phyloP scores from a whole-genome alignment of 1,140 invertebrate genomes.

The Protaetia brevitarsis region DNA sequence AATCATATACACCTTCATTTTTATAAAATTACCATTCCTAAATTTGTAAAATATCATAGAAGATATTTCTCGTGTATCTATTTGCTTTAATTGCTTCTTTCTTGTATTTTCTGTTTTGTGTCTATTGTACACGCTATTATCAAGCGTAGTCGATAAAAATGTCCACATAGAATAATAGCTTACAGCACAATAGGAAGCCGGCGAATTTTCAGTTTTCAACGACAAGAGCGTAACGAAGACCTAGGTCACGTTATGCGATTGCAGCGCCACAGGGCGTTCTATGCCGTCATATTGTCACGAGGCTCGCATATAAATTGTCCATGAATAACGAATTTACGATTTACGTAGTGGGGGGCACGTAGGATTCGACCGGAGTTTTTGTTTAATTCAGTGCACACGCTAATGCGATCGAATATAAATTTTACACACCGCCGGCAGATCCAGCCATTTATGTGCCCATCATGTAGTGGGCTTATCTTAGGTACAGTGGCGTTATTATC shows the following conservation, averaged over 20 bases:
- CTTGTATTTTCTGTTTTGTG: no score
- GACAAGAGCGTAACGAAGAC: not conserved
- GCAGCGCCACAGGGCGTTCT: not conserved
- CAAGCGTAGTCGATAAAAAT: no score
- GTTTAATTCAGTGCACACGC: not conserved
- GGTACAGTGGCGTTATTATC: not conserved
- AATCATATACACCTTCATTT: no score
- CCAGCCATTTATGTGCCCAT: not conserved
- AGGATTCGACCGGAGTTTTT: not conserved
- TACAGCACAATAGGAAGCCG: no score
- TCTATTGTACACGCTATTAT: no score
- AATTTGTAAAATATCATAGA: no score
- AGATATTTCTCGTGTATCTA: no score
- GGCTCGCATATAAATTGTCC: constrained; percentile 3
- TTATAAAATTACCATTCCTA: no score
- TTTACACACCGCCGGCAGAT: not conserved
- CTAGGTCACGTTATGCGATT: not conserved
- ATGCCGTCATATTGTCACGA: not conserved
- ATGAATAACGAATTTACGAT: constrained; percentile 12
- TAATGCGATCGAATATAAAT: constrained; percentile 11
- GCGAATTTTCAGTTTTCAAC: no score
- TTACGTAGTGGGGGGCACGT: not conserved
- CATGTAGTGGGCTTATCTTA: not conserved
- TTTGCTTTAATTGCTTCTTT: no score
- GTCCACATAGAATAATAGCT: no score